Evolutionary conservation across 2,797 vertebrate genomes (phyloP), one percentile per base, ranked within the genome.

Genomic region (Pipistrellus kuhlii): DNA sequence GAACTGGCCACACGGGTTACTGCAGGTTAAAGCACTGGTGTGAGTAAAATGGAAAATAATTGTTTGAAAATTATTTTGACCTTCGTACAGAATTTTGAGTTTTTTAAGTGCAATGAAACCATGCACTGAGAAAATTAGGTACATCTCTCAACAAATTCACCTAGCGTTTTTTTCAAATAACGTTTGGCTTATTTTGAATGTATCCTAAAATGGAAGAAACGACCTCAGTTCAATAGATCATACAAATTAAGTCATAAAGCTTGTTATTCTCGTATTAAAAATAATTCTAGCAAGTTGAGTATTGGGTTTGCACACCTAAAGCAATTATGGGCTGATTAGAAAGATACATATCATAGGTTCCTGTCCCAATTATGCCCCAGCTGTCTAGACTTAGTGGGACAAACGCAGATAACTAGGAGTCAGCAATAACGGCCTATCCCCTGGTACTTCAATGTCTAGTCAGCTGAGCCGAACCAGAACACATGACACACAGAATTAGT

Each of bases 21-120:
- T 92, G 89, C 57, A 95, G 41, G 44, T 73, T 64, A 55, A 51
- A 35, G 21, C 59, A 30, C 53, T 71, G 11, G 38, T 66, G 8
- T 32, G 59, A 84, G 12, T 94, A 62, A 68, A 89, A 30, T 66
- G 41, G 35, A 84, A 68, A 69, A n/a, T 75, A 75, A 38, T 55
- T 68, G 51, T 44, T 14, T 30, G 7, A 35, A 57, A 83, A 55
- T 25, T 3, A 13, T 38, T 92, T 88, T 53, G 46, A 27, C 30
- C 38, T 93, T 90, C n/a, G 20, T 78, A 78, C 5, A 82, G 15
- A 83, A 85, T 76, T n/a, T 8, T 38, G 68, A 8, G 10, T 32
- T 69, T 93, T 72, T 53, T 59, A 66, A 84, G 55, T 48, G 18
- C 38, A 90, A 66, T 84, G 73, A 90, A 93, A 48, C 20, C 15